Base-by-base conservation (phyloP, 2,113 vertebrate genomes). In the Dipodomys spectabilis region DNA sequence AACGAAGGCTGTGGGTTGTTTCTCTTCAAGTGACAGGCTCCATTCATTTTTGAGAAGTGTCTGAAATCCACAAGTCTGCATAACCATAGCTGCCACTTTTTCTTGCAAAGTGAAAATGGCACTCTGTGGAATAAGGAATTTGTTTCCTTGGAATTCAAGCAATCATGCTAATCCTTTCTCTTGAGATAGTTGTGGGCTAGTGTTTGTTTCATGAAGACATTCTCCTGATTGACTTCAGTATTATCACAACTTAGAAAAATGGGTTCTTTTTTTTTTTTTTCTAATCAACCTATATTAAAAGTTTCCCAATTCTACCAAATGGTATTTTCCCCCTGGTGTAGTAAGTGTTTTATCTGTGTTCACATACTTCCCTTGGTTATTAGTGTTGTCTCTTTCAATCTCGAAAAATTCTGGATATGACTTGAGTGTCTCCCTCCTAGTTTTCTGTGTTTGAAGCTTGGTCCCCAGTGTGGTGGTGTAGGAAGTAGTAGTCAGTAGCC, bases 11-110 rank as follows among this genome's bases (percentile, higher is more conserved):
- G 23, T 84, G 53, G 19, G 27, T 25, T 64, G 62, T 64, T 62
- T 64, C 23, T 25, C 62, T 83, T 85, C 32, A 92, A 49, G 44
- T 62, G 62, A 53, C 2, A 75, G 23, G 4, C 25, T 44, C 67
- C 19, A n/a, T 73, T 88, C 32, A 4, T 86, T 88, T 68, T 64
- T 88, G 64, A 86, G 90, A 92, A 69, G 28, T 75, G 73, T 73
- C 15, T 69, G 27, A 45, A 2, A 25, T 64, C 3, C 57, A 11
- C 22, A 75, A 23, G 30, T 78, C 57, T 67, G 53, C 71, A 57
- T 80, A 67, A 53, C 25, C n/a, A 25, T 13, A 5, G 15, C 45
- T 57, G 32, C 49, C 35, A 53, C 0, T 86, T 35, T 19, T 32
- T 78, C 35, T 74, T 87, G 44, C 16, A 83, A 57, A 69, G 28